Evolutionary conservation across 2,888 invertebrate species (phyloP).

Genomic region (Cryptophagus acutangulus): DNA sequence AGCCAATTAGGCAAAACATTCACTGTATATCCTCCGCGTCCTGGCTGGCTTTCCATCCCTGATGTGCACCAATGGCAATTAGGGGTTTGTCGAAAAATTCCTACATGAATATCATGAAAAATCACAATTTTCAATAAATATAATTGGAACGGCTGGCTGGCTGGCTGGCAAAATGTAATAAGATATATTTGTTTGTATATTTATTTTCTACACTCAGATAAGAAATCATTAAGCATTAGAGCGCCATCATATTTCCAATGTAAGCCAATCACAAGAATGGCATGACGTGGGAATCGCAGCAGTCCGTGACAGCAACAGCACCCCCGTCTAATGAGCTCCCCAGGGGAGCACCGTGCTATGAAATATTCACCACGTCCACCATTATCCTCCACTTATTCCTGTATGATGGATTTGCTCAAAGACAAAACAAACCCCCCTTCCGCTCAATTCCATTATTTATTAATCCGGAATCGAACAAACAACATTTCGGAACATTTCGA

Average conservation of each 20-base stretch:
- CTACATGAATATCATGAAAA: background rate
- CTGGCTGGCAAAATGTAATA: no score
- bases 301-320: conserved; percentile 32
- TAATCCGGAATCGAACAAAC: no score
- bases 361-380: conserved; percentile 40
- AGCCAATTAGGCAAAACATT: conserved; percentile 8
- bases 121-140: no score
- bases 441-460: no score
- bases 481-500: no score
- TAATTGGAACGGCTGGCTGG: no score
- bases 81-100: background rate
- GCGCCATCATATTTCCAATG: conserved; percentile 34
- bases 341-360: conserved; percentile 29
- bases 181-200: conserved; percentile 28
- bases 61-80: background rate
- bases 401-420: conserved; percentile 30
- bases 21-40: conserved; percentile 3
- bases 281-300: conserved; percentile 38
- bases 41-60: no score
- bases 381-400: conserved; percentile 38
- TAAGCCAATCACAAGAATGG: conserved; percentile 35
- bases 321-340: conserved; percentile 36
- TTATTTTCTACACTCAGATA: no score
- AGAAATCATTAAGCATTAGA: conserved; percentile 29
- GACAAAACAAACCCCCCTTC: conserved; percentile 23